phyloP scores from a whole-genome alignment of 2,113 vertebrate genomes.

The Scomber japonicus region DNA sequence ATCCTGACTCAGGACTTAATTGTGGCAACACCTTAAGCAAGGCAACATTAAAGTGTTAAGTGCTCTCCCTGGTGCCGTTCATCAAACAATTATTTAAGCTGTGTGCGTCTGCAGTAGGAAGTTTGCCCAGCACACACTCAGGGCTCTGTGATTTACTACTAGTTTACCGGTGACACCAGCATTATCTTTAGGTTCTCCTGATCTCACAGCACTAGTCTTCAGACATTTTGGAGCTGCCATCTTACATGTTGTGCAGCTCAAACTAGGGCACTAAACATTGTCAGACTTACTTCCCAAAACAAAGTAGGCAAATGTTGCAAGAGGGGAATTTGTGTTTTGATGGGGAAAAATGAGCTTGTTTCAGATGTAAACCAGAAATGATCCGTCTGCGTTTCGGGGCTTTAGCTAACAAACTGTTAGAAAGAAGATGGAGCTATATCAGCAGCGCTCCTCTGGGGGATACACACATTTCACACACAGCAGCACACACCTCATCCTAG shows the following conservation, averaged over 20 bases:
- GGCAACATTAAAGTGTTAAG: slow-evolving; percentile 65
- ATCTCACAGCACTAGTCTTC: slow-evolving; percentile 26
- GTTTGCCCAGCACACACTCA: slow-evolving; percentile 20
- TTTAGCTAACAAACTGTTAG: slow-evolving; percentile 59
- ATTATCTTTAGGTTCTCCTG: slow-evolving; percentile 17
- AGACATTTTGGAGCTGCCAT: slow-evolving; percentile 41
- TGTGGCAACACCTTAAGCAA: slow-evolving; percentile 65
- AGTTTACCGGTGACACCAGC: slow-evolving; percentile 12
- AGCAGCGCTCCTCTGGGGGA: slow-evolving; percentile 48
- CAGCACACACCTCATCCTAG: slow-evolving; percentile 49
- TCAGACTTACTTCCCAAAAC: slow-evolving; percentile 1
- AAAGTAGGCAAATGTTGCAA: slow-evolving; percentile 7
- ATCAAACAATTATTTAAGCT: slow-evolving; percentile 65
- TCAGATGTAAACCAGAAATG: slow-evolving; percentile 50
- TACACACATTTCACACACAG: slow-evolving; percentile 62
- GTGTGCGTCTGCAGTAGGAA: slow-evolving; percentile 29
- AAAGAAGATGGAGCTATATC: slow-evolving; percentile 58
- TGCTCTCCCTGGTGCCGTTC: slow-evolving; percentile 44
- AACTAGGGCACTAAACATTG: background rate
- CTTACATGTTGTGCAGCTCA: slow-evolving; percentile 15
- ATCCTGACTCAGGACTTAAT: slow-evolving; percentile 66
- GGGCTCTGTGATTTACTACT: slow-evolving; percentile 20
- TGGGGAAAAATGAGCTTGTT: slow-evolving; percentile 35
- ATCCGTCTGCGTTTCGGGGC: slow-evolving; percentile 39
- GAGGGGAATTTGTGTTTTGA: slow-evolving; percentile 47